Evolutionary conservation across 2,797 vertebrate genomes (phyloP), one percentile per base, ranked within the genome.

Genomic region (Anguilla obscura): DNA sequence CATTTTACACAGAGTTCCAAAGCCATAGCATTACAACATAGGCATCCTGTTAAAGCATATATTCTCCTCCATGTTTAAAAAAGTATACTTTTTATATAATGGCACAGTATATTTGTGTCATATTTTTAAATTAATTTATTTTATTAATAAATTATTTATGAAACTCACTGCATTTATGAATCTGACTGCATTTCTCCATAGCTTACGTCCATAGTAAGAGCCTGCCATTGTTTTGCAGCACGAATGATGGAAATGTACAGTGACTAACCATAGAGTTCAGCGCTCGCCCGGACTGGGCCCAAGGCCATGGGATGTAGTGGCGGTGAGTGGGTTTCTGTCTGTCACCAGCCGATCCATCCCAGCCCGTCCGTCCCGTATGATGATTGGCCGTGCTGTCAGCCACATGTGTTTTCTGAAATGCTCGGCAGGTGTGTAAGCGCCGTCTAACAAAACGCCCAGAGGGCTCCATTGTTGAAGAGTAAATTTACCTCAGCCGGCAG

Each of bases 361-460:
- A 2, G 21, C 58, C 58, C 16, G 50, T 63, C n/a, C n/a, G 9
- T 16, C 66, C n/a, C 4, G 18, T 50, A 4, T 8, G 36, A 50
- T 50, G 40, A 50, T n/a, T 50, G 79, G 74, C 21, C 0, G 52
- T 63, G 76, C 83, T 83, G 76, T 16, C 40, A 83, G 24, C 86
- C 74, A 76, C 33, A 84, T 36, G 79, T 30, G 89, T 89, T 45
- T 50, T 50, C 40, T 84, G 85, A 88, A 89, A 84, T 85, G 83
- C 74, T 21, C 27, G 85, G 89, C 92, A 91, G 91, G 91, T 92
- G 90, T 90, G 91, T 90, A 90, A 90, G 88, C 90, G 87, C 2
- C 36, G 71, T 76, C 52, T 63, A 9, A 87, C 1, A 84, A 82
- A 82, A 82, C 86, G 52, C 52, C 71, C 0, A 50, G 10, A 82